A percentile compares a stretch with the other conserved stretches of the same genome.
These are phyloP conservation scores for Hypselothyrea guttata DNA, from an alignment of 2,888 invertebrate genomes.

Conservation along the genomic window DNA sequence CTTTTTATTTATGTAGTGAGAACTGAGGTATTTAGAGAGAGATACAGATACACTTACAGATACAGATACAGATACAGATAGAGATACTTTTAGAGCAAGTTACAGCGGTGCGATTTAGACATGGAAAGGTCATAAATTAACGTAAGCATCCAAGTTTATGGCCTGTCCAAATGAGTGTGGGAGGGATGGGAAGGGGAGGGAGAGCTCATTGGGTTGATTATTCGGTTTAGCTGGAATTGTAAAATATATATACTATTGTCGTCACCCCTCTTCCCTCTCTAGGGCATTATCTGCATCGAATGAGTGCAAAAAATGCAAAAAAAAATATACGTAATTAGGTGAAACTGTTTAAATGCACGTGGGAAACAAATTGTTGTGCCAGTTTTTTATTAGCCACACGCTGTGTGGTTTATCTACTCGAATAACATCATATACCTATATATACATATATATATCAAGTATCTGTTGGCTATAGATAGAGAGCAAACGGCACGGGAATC, in stretches of 20 bases:
- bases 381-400: conserved; percentile 30
- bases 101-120: conserved; percentile 37
- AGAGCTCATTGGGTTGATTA: conserved; percentile 22
- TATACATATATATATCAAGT: too few relatives aligned
- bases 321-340: conserved; percentile 43
- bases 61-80: conserved; percentile 15
- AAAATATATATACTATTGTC: neutral
- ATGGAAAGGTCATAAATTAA: conserved; percentile 59
- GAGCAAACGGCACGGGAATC: too few relatives aligned
- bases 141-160: conserved; percentile 42
- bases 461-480: too few relatives aligned
- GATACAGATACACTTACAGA: conserved; percentile 12
- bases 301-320: conserved; percentile 26
- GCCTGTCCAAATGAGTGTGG: conserved; percentile 21
- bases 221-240: conserved; percentile 6
- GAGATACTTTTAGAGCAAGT: conserved; percentile 22
- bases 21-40: conserved; percentile 1
- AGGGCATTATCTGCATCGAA: neutral
- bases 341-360: conserved; percentile 57
- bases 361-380: conserved; percentile 52
- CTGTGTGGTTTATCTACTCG: conserved; percentile 3
- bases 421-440: too few relatives aligned
- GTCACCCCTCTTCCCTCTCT: neutral
- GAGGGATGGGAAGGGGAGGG: conserved; percentile 1
- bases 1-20: neutral